Base-by-base conservation (phyloP, 37 sponge, comb jelly and placozoan genomes). In the Eunapius fragilis region DNA sequence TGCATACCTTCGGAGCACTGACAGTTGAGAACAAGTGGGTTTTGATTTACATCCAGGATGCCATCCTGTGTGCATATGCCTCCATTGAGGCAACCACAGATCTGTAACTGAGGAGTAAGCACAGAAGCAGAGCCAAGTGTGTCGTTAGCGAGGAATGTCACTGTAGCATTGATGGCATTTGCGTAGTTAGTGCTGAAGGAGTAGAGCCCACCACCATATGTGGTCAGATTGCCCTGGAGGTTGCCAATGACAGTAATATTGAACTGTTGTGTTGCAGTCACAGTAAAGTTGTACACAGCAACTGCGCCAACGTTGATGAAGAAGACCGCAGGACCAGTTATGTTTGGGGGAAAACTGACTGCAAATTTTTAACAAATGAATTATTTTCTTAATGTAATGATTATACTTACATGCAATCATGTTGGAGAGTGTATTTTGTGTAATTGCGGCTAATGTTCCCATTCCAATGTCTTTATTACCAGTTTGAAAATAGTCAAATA, bases 401-500 rank as follows among this genome's bases (percentile, higher is more conserved):
- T 68, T 38, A 79, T 79, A 35, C 48, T 86, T 79, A 79, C 72
- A 32, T 9, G 67, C 31, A 19, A 28, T 31, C n/a, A 32, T 35
- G 25, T 84, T 75, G 13, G 12, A 45, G 2, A 14, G 2, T 45
- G n/a, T 38, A 74, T 80, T 90, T 14, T 33, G 28, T 2, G 32
- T 11, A 28, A 50, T 67, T 32, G 72, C 74, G 19, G 11, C 19
- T 25, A 81, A 22, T 32, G 89, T 90, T 19, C 28, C 72, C 36
- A 80, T 36, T 12, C 87, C 94, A 37, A 93, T 68, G 0, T 32
- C 72, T 2, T 37, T 14, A 70, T 93, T 72, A 0, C 88, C 88
- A 68, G 94, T 93, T 69, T 90, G 91, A 31, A 25, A 22, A 3
- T 72, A 67, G 74, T 93, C 94, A 89, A 83, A 90, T 19, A 93